Conservation (phyloP, 1,140 invertebrate genomes). For the Bombyx mandarina region DNA sequence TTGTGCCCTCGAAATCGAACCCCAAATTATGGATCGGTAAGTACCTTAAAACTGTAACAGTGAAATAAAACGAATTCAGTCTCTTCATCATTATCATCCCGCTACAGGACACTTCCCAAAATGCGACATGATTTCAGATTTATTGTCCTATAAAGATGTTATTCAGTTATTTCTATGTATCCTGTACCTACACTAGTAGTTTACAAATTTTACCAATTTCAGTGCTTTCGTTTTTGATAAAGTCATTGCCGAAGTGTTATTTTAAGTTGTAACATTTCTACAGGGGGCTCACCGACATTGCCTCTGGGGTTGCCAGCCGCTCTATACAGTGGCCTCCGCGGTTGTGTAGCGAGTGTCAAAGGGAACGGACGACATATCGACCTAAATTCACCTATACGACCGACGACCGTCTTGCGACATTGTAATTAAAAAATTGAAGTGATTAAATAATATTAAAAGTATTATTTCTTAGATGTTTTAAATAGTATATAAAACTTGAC, state of each 20-base stretch:
- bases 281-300: conserved; percentile 65
- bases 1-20: conserved; percentile 80
- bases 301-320: conserved; percentile 59
- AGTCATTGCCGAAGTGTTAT: too few relatives aligned
- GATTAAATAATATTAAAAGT: conserved; percentile 21
- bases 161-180: too few relatives aligned
- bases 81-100: too few relatives aligned
- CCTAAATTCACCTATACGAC: conserved; percentile 56
- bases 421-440: conserved; percentile 31
- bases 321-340: conserved; percentile 56
- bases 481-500: conserved; percentile 13
- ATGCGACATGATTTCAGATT: too few relatives aligned
- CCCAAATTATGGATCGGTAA: conserved; percentile 83
- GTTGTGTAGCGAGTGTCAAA: conserved; percentile 63
- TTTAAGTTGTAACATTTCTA: conserved; percentile 3
- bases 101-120: too few relatives aligned
- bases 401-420: conserved; percentile 40
- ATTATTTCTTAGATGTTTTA: conserved; percentile 40
- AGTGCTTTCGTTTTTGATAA: too few relatives aligned
- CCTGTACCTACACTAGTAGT: too few relatives aligned
- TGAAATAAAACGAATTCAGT: too few relatives aligned
- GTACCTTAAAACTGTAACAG: conserved; percentile 7
- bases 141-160: too few relatives aligned
- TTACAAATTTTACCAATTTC: too few relatives aligned
- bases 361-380: conserved; percentile 58